A percentile compares a stretch with the other conserved stretches of the same genome.
Conservation (phyloP, 2,113 vertebrate genomes). For the Ciconia maguari region DNA sequence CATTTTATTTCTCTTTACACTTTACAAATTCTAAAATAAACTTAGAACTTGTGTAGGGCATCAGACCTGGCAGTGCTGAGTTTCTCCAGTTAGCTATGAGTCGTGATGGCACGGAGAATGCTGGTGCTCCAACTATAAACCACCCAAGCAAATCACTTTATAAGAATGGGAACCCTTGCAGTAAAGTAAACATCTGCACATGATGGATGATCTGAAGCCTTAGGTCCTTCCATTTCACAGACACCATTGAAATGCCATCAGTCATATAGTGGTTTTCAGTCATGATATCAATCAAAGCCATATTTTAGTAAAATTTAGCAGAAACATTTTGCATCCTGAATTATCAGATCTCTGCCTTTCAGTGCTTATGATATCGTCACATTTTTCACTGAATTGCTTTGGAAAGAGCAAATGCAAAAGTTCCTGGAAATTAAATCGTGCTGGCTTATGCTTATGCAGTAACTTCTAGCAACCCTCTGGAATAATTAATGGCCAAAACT, state of each 20-base stretch:
- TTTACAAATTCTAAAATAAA: background rate
- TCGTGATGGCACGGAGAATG: background rate
- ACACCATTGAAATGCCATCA: background rate
- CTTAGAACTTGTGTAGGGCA: background rate
- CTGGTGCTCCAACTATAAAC: background rate
- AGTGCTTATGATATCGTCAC: background rate
- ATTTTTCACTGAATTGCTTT: conserved; percentile 6
- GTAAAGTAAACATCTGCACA: background rate
- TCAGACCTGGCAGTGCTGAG: background rate
- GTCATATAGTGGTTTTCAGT: background rate
- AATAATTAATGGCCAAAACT: background rate
- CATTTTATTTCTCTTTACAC: background rate
- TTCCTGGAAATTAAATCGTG: background rate
- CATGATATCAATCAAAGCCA: background rate
- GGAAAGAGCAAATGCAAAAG: background rate
- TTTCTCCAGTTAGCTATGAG: background rate
- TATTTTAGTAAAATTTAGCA: conserved; percentile 14
- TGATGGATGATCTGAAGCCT: conserved; percentile 3
- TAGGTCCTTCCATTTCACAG: conserved; percentile 9
- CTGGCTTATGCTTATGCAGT: background rate
- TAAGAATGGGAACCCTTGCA: background rate
- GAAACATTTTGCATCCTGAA: conserved; percentile 10
- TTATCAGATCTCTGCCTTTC: background rate
- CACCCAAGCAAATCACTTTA: background rate
- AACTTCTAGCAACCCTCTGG: background rate